Evolutionary conservation across 2,113 vertebrate species (phyloP), one percentile per base, ranked within the genome.

Genomic region (Alouatta palliata): DNA sequence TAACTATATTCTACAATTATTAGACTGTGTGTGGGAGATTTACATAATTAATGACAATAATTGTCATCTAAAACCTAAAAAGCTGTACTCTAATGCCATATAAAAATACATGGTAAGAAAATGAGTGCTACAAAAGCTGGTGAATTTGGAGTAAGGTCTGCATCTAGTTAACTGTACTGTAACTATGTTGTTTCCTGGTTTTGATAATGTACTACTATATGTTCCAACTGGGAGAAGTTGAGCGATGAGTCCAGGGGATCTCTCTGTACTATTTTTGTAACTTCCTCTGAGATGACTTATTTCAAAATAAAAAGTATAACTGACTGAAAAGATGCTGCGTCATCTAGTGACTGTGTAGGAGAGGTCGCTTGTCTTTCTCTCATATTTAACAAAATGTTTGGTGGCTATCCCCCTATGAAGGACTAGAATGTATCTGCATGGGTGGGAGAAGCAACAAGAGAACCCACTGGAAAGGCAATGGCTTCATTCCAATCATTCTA

Each of bases 201-300:
- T 79, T 91, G 45, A 89, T 43, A 73, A 73, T 17, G 30, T 21
- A 75, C 71, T 27, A 75, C 71, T 43, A 5, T 14, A 75, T 58
- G 64, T 75, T n/a, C 92, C 54, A 95, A 75, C n/a, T 47, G n/a
- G 45, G 75, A 81, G 45, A 73, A 58, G 80, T 5, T 87, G 80
- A 89, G 56, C 43, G 75, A 71, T 79, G 49, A 73, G 56, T 76
- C 37, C 8, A 75, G 17, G 40, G n/a, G 21, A 49, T 21, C 17
- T 90, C 61, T 81, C 79, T 80, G 14, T 66, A 56, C 66, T 93
- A 88, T 61, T 89, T 85, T 21, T 64, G 35, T 11, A 91, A 83
- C 54, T 96, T 91, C 61, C 76, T 92, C 61, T 91, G 70, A 90
- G 61, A 92, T n/a, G 12, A 90, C 81, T 88, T 81, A 83, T 54